Conservation (phyloP, 92 coral and sea anemone species). For the Epizoanthus rinbou region DNA sequence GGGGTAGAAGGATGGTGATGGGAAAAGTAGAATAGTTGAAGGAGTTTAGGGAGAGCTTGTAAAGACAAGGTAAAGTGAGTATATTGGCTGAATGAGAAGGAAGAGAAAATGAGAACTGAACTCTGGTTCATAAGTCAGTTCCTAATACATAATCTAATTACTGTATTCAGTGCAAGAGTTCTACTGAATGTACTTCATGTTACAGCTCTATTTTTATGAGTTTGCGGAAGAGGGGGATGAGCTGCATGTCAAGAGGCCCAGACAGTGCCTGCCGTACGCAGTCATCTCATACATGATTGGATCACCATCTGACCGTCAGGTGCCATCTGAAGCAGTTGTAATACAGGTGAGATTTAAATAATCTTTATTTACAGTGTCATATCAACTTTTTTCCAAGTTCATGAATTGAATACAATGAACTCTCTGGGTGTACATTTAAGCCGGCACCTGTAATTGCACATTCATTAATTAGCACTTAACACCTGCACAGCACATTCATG, state of each 20-base stretch:
- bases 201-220: slow-evolving; percentile 92
- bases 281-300: slow-evolving; percentile 58
- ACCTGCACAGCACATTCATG: no score
- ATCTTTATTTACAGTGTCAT: not conserved
- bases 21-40: no score
- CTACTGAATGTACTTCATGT: slow-evolving; percentile 7
- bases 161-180: not conserved
- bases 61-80: no score
- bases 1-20: no score
- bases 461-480: no score
- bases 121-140: not conserved
- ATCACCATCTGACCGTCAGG: slow-evolving; percentile 33
- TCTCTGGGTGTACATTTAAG: no score
- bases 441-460: no score
- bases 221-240: slow-evolving; percentile 94
- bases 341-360: slow-evolving; percentile 37
- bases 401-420: slow-evolving; percentile 1
- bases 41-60: no score
- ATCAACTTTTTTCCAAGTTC: not conserved
- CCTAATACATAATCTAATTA: not conserved
- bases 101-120: no score
- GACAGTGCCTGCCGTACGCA: slow-evolving; percentile 94
- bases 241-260: slow-evolving; percentile 82
- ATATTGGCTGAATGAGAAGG: not conserved
- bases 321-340: slow-evolving; percentile 27